These are phyloP conservation scores for Anseranas semipalmata DNA, from an alignment of 2,113 vertebrate species.

Conservation along the genomic window DNA sequence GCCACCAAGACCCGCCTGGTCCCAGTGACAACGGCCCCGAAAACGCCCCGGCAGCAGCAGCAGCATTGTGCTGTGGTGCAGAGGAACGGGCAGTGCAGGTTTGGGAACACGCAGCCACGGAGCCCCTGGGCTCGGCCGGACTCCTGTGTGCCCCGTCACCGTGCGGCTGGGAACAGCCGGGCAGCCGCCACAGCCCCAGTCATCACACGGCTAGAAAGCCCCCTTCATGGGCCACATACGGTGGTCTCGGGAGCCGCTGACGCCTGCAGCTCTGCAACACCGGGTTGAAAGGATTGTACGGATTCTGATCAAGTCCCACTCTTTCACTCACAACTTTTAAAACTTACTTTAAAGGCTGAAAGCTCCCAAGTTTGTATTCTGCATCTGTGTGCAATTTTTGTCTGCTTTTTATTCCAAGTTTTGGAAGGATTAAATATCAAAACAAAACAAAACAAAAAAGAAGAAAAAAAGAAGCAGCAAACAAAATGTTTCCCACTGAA, in stretches of 20 bases:
- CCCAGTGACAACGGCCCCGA: not conserved
- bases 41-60: not conserved
- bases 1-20: rapidly evolving
- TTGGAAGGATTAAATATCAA: conserved; percentile 44
- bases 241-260: not conserved
- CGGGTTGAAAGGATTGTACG: not conserved
- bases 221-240: rapidly evolving
- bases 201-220: not conserved
- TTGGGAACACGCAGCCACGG: rapidly evolving
- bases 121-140: rapidly evolving
- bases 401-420: conserved; percentile 48
- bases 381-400: conserved; percentile 51
- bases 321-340: conserved; percentile 17
- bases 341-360: conserved; percentile 43
- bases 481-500: conserved; percentile 46
- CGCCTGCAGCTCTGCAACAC: not conserved
- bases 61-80: not conserved
- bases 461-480: conserved; percentile 28
- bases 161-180: not conserved
- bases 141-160: rapidly evolving
- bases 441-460: conserved; percentile 50
- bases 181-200: not conserved
- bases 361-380: conserved; percentile 48
- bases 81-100: no score
- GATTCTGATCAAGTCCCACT: not conserved